Base-by-base conservation (phyloP, 2,888 invertebrate species). In the Hemithea aestivaria region DNA sequence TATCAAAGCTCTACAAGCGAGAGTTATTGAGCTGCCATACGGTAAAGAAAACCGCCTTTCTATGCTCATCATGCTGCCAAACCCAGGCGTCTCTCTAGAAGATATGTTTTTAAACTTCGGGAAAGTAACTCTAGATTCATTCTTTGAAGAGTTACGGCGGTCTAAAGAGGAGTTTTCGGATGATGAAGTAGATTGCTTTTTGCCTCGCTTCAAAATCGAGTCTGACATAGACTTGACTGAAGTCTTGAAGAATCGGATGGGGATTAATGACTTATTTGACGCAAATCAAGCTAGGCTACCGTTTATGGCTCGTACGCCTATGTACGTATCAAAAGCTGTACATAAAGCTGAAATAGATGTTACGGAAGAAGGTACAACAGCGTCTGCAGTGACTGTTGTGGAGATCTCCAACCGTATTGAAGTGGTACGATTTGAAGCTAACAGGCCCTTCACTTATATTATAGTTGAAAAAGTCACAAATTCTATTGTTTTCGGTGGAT, bases 271-370 rank as follows among this genome's bases (percentile, higher is more conserved):
- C 48, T 56, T 92, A 2, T 93, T 94, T 66, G 84, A 90, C 52
- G 53, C 71, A 0, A 34, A 12, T 0, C 51, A 27, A 8, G 73
- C 82, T 1, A 53, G 53, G 6, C 51, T 85, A 26, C 76, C 88
- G 0, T 66, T 75, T 7, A 88, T 93, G 53, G 81, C 88, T 4
- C 66, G 77, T 0, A 73, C 79, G 6, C 78, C 88, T 2, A 59
- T 90, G 37, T 88, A 77, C 64, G 83, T 93, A 1, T 88, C 90
- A 0, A 82, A 88, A 36, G 71, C 92, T 1, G 76, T 92, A 2
- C 94, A 94, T 59, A 92, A 91, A 61, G 92, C 93, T 1, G 89
- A 89, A 53, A 92, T 94, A 49, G 91, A 92, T 54, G 93, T 94
- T 0, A 90, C 90, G 7, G 94, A 94, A 64, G 89, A 92, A 44